Evolutionary conservation across 2,113 vertebrate genomes (phyloP).

Genomic region (Geococcyx californianus): DNA sequence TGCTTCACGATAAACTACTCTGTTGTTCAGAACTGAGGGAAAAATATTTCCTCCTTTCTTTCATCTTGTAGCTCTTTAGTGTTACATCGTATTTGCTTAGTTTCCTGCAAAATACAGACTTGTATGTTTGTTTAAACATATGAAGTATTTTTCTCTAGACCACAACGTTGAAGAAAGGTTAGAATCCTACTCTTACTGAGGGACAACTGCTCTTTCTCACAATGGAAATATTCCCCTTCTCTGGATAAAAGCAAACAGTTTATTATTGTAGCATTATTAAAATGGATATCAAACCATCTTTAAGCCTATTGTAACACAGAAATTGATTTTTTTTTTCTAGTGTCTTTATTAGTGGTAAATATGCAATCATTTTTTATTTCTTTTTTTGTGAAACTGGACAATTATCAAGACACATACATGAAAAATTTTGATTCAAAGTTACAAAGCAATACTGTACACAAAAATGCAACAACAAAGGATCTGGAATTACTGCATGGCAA

Average conservation of each 20-base stretch:
- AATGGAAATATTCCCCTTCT: background rate
- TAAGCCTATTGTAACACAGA: background rate
- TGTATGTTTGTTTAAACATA: background rate
- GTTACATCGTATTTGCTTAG: background rate
- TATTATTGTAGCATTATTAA: background rate
- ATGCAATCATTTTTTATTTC: background rate
- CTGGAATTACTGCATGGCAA: background rate
- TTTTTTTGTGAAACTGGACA: background rate
- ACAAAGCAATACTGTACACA: background rate
- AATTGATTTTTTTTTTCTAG: background rate
- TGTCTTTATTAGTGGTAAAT: background rate
- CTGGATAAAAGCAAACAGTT: background rate
- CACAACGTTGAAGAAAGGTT: background rate
- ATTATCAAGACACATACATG: background rate
- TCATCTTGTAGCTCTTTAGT: background rate
- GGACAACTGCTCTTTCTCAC: background rate
- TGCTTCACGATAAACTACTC: background rate
- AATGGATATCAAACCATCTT: background rate
- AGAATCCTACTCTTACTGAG: background rate
- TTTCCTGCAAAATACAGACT: background rate
- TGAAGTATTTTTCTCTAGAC: background rate
- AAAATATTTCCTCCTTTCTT: background rate
- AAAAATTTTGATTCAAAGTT: background rate
- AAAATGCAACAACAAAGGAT: background rate
- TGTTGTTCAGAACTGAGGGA: background rate